Percentiles rank a stretch among this genome's conserved stretches.
Conservation (phyloP, 1,140 invertebrate species). For the Caenorhabditis inopinata region DNA sequence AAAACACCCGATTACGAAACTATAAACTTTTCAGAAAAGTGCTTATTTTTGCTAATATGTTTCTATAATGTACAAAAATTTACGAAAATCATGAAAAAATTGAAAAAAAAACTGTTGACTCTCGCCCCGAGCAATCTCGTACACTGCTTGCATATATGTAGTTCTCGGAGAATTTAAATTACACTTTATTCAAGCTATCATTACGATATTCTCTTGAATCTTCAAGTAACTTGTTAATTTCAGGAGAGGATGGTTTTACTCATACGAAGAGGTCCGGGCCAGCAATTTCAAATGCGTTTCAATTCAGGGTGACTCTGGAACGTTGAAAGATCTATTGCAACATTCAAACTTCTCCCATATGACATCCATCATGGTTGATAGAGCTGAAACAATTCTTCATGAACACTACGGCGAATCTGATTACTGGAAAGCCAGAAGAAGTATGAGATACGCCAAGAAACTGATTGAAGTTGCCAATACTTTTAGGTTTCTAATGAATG, state of each 20-base stretch:
- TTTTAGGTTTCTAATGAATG: too few species aligned
- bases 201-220: too few species aligned
- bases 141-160: too few species aligned
- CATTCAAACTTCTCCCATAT: constrained; percentile 51
- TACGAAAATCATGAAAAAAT: too few species aligned
- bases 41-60: too few species aligned
- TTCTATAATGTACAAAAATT: too few species aligned
- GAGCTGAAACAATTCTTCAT: constrained; percentile 85
- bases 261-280: constrained; percentile 73
- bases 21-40: too few species aligned
- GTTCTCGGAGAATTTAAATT: too few species aligned
- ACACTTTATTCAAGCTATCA: too few species aligned
- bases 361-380: constrained; percentile 78
- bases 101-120: too few species aligned
- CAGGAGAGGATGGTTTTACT: constrained; percentile 72
- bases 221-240: constrained; percentile 37
- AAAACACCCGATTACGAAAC: too few species aligned
- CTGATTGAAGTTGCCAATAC: constrained; percentile 75
- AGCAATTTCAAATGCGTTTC: constrained; percentile 76
- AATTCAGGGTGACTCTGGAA: constrained; percentile 78
- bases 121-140: too few species aligned
- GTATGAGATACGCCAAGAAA: constrained; percentile 81
- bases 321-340: constrained; percentile 69
- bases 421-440: constrained; percentile 81
- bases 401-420: constrained; percentile 78